Conservation (phyloP, 1,140 invertebrate genomes). For the Drosophila fuyamai region DNA sequence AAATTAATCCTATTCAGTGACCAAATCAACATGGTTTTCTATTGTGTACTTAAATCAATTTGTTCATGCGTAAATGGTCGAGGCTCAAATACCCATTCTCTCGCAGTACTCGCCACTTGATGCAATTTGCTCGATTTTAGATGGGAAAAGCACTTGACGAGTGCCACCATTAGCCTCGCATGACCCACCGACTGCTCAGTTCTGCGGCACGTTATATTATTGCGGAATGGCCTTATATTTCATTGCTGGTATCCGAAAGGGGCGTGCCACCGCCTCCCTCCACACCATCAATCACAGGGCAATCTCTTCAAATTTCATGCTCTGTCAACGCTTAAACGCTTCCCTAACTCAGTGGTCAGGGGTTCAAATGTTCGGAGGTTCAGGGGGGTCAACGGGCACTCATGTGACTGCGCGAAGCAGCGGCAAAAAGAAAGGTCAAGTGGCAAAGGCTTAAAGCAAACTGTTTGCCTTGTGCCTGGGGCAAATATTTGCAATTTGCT, state of each 20-base stretch:
- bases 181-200: constrained; percentile 15
- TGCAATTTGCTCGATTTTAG: constrained; percentile 22
- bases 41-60: constrained; percentile 8
- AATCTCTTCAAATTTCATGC: constrained; percentile 48
- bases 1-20: too few species aligned
- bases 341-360: neutral
- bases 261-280: neutral
- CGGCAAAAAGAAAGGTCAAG: constrained; percentile 63
- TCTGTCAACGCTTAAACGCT: constrained; percentile 47
- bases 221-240: constrained; percentile 45
- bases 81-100: neutral
- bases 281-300: constrained; percentile 44
- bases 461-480: constrained; percentile 43
- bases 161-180: constrained; percentile 27
- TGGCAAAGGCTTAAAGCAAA: constrained; percentile 59
- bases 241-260: constrained; percentile 22
- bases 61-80: constrained; percentile 22
- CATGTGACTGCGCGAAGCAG: constrained; percentile 17
- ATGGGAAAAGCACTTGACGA: constrained; percentile 16
- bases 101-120: constrained; percentile 3
- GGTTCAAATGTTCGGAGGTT: constrained; percentile 3
- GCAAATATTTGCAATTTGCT: constrained; percentile 59
- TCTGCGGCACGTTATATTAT: constrained; percentile 23
- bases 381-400: constrained; percentile 9
- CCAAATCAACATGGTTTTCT: neutral